Base-by-base conservation (phyloP, 2,888 invertebrate genomes). In the Dexiosoma caninum region DNA sequence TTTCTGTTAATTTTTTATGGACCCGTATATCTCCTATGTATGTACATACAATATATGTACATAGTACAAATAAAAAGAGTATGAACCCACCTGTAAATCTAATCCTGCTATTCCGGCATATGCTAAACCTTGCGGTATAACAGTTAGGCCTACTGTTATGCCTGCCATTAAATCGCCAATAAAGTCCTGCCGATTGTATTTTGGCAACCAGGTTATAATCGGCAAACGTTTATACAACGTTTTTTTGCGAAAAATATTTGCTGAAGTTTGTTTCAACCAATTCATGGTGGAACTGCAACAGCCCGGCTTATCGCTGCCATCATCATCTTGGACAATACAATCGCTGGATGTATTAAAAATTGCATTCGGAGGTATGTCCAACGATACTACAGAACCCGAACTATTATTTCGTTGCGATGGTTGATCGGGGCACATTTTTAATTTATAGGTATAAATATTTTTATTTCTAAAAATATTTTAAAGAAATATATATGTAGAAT, bases 131-230 rank as follows among this genome's bases (percentile, higher is more conserved):
- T 98, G 98, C 12, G 98, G 98, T 69, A 90, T 90, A 23, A 90
- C 90, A 8, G 90, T 90, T 64, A 90, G 71, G 7, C 97, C 98
- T 23, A 98, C 97, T 0, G 98, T 97, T 64, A 97, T 91, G 67
- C 97, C 97, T 10, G 98, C 97, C 83, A 98, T 95, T 51, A 96
- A 89, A 91, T 98, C 98, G 5, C 97, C 96, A 72, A 96, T 90
- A 10, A 96, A 94, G 89, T 94, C 93, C 82, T 93, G 92, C 23
- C 91, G 89, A 85, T 92, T 93, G 91, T 97, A 97, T 85, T 92
- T 93, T 10, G 96, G 96, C 85, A 96, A 88, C 97, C 97, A 97
- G 64, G 90, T 91, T 10, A 95, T 88, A 59, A 96, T 92, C 8
- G 97, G 96, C 46, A 96, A 86, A 53, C 95, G 92, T 88, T 94